Evolutionary conservation across 2,797 vertebrate species (phyloP).

Genomic region (Spondyliosoma cantharus): DNA sequence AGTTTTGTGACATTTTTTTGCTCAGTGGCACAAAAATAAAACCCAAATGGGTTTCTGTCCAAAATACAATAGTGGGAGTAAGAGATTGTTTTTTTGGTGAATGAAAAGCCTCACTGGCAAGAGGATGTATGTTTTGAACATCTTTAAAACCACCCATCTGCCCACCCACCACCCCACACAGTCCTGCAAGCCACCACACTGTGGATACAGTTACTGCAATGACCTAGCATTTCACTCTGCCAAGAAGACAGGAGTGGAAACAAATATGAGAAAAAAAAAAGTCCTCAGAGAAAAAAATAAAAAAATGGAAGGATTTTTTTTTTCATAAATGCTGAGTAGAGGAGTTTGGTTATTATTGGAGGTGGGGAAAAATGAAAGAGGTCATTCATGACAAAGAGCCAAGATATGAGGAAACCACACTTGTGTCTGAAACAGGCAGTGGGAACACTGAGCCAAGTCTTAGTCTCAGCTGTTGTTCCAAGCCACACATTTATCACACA

Average conservation of each 20-base stretch:
- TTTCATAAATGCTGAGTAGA: slow-evolving; percentile 82
- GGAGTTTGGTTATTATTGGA: slow-evolving; percentile 84
- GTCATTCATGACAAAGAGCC: slow-evolving; percentile 85
- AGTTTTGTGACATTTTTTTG: slow-evolving; percentile 30
- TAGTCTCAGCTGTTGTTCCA: slow-evolving; percentile 86
- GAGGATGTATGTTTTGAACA: slow-evolving; percentile 59
- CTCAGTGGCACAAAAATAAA: background rate
- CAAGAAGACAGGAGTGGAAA: slow-evolving; percentile 80
- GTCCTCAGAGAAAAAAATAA: slow-evolving; percentile 53
- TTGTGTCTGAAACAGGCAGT: slow-evolving; percentile 83
- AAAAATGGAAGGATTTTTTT: slow-evolving; percentile 50
- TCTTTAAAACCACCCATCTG: slow-evolving; percentile 50
- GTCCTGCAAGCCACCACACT: slow-evolving; percentile 58
- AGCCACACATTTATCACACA: slow-evolving; percentile 85
- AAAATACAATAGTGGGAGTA: slow-evolving; percentile 36
- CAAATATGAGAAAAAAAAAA: slow-evolving; percentile 74
- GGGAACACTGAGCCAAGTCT: slow-evolving; percentile 75
- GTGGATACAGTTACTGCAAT: slow-evolving; percentile 76
- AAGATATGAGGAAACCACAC: slow-evolving; percentile 86
- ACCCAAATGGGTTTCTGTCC: too few species aligned
- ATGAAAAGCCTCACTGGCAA: slow-evolving; percentile 54
- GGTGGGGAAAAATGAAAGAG: slow-evolving; percentile 82
- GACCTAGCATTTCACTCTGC: slow-evolving; percentile 71
- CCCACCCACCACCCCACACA: slow-evolving; percentile 62
- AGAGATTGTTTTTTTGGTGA: slow-evolving; percentile 38